Evolutionary conservation across 2,888 invertebrate species (phyloP), one percentile per base, ranked within the genome.

Genomic region (Linnaemya tessellans): DNA sequence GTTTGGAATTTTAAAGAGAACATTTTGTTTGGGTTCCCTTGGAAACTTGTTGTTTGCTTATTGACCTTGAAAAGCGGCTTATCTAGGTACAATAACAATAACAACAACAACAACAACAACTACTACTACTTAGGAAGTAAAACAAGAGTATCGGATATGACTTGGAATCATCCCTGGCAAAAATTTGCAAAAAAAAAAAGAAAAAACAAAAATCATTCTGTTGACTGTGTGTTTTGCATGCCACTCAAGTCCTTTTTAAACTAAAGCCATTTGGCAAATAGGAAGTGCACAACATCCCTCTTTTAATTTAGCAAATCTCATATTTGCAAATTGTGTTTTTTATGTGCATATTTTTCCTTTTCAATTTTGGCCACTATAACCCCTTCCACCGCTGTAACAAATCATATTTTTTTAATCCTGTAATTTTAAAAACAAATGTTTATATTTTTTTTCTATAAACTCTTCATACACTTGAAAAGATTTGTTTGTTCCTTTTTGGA

Each of bases 61-160:
- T 89, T 91, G 91, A 91, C 91, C 91, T 91, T 91, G 91, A 91
- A 91, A 91, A 91, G 89, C 89, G 89, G 89, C 89, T 90, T 89
- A 88, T 80, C 41, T 68, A 38, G 5, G 9, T 11, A 62, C 38
- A 58, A 58, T 0, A 20, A 30, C 0, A 62, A 13, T 38, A 38
- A 9, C 60, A 60, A 10, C 22, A n/a, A 54, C 18, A n/a, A n/a
- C n/a, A 58, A 58, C 0, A 20, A 30, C 0, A 62, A 13, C 49
- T 22, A 9, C 60, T 38, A 10, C 22, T 25, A 54, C 18, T 30
- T 30, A 30, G 2, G 11, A 5, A 35, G 15, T 49, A 20, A 81
- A 54, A 56, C 51, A 62, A 70, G 43, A 74, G 46, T 64, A 65
- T 1, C 30, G 80, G 20, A 62, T 38, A 25, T 73, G 62, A 60